Percentiles rank a stretch among this genome's conserved stretches.
These are phyloP conservation scores for Macrocentrus cingulum DNA, from an alignment of 1,140 invertebrate genomes.

Conservation along the genomic window DNA sequence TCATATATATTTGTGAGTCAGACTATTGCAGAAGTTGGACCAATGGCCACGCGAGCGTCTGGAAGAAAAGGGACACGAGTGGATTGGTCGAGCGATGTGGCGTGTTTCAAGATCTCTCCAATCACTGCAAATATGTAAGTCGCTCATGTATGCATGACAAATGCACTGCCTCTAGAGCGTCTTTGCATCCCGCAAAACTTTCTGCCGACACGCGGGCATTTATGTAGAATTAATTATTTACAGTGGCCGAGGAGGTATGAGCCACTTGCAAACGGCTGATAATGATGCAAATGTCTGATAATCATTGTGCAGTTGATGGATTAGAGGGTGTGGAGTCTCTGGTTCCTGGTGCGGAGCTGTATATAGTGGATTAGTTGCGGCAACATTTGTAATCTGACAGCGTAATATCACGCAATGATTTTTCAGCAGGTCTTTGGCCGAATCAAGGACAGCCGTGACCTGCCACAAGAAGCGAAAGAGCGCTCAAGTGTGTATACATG, in stretches of 20 bases:
- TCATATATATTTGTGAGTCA: conserved; percentile 12
- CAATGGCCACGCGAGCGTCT: background rate
- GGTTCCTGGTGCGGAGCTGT: too few relatives aligned
- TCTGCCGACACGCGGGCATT: background rate
- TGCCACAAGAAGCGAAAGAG: background rate
- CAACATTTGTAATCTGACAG: conserved; percentile 1
- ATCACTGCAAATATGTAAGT: conserved; percentile 9
- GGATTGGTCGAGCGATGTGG: conserved; percentile 25
- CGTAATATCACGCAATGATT: conserved; percentile 7
- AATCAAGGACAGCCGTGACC: background rate
- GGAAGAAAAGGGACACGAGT: conserved; percentile 13
- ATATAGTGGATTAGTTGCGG: background rate
- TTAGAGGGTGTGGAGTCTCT: conserved; percentile 1
- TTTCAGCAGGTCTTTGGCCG: background rate
- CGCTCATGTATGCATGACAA: background rate
- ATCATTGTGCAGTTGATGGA: background rate
- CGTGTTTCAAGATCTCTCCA: conserved; percentile 24
- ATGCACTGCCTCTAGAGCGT: background rate
- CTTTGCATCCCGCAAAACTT: background rate
- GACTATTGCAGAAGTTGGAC: conserved; percentile 3
- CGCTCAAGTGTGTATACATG: background rate
- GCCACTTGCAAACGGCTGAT: background rate
- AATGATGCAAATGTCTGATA: background rate
- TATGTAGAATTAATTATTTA: too few relatives aligned
- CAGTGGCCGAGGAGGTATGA: too few relatives aligned